Evolutionary conservation across 1,140 invertebrate genomes (phyloP).

Genomic region (Trachelipus rathkii): DNA sequence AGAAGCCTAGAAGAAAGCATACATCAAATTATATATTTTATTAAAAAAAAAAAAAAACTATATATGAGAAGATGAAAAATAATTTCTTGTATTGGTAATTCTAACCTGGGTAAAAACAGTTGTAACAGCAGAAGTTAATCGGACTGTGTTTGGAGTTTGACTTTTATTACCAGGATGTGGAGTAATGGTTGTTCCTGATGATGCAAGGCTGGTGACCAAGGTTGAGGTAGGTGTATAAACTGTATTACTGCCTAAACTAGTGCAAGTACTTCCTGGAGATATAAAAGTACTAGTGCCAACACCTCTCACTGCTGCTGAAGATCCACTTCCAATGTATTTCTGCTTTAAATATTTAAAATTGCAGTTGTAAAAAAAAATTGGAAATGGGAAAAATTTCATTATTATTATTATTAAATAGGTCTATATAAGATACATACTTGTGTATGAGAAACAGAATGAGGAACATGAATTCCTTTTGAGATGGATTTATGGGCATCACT

Average conservation of each 20-base stretch:
- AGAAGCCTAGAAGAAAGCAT: neutral
- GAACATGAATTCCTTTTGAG: neutral
- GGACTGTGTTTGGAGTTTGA: neutral
- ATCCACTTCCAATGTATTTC: neutral
- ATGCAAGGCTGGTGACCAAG: neutral
- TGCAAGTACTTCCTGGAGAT: neutral
- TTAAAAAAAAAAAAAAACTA: too few species aligned
- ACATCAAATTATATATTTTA: too few species aligned
- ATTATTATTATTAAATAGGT: too few species aligned
- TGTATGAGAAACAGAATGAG: neutral
- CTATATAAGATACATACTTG: neutral
- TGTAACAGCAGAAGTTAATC: conserved; percentile 1
- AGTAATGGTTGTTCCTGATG: conserved; percentile 4
- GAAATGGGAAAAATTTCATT: too few species aligned
- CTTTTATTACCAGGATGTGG: neutral
- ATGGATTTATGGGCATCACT: neutral
- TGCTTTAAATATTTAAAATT: neutral
- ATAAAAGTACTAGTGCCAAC: conserved; percentile 1
- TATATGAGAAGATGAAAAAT: too few species aligned
- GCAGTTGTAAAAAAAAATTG: neutral
- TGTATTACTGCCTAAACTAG: neutral
- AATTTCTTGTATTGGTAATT: too few species aligned
- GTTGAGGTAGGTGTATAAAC: neutral
- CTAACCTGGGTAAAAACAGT: neutral
- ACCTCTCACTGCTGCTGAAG: neutral